Conservation (phyloP, 2,797 vertebrate genomes). For the Lycodopsis pacificus region DNA sequence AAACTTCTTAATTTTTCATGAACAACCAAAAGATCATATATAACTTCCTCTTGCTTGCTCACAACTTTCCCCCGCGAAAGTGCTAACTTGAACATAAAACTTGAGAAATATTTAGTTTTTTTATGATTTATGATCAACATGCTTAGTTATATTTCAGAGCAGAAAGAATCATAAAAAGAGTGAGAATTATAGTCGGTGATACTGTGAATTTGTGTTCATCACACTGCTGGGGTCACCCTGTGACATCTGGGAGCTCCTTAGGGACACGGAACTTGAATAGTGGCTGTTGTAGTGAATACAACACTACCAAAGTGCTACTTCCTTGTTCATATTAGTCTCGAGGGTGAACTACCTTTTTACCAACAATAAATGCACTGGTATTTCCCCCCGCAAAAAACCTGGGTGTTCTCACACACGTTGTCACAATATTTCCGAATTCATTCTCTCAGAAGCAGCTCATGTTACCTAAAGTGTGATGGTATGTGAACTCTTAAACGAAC, state of each 20-base stretch:
- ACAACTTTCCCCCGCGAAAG: background rate
- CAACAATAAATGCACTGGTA: constrained; percentile 7
- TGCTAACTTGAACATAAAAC: background rate
- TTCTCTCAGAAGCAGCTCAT: background rate
- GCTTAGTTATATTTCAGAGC: constrained; percentile 5
- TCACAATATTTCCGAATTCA: constrained; percentile 11
- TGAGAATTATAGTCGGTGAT: background rate
- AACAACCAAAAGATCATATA: background rate
- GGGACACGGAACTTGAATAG: background rate
- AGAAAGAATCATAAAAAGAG: background rate
- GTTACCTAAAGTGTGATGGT: background rate
- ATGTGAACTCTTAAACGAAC: background rate
- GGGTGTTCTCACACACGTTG: constrained; percentile 11
- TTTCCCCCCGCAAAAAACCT: constrained; percentile 14
- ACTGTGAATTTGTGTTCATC: background rate
- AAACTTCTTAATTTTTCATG: background rate
- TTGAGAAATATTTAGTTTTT: background rate
- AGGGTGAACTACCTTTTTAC: constrained; percentile 19
- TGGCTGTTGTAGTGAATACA: constrained; percentile 8
- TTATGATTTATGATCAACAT: constrained; percentile 15
- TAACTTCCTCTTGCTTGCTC: too few relatives aligned
- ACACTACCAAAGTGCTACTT: background rate
- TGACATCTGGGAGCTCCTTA: constrained; percentile 13
- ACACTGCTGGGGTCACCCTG: background rate
- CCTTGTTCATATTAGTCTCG: background rate